Conservation (phyloP, 2,113 vertebrate species). For the Girardinichthys multiradiatus region DNA sequence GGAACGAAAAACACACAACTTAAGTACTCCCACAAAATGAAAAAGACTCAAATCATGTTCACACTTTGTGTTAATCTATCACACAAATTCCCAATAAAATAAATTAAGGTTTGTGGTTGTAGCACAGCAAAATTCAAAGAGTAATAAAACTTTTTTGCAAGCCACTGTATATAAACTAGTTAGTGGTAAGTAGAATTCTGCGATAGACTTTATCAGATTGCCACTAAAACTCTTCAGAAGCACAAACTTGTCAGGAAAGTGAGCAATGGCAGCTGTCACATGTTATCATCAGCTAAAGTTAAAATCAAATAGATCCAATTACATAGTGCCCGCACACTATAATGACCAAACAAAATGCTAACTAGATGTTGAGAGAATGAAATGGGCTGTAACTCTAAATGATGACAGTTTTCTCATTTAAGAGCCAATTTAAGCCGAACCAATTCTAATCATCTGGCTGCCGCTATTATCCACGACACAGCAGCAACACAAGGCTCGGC, state of each 20-base stretch:
- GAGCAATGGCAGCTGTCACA: neutral
- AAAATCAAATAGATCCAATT: conserved; percentile 35
- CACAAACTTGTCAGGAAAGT: neutral
- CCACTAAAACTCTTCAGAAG: neutral
- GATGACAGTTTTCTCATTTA: conserved; percentile 35
- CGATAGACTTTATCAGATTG: neutral
- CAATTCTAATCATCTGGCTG: conserved; percentile 29
- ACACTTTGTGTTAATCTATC: neutral
- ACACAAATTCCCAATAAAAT: neutral
- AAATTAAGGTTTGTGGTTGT: neutral
- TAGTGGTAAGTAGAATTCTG: neutral
- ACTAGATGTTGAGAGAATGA: conserved; percentile 19
- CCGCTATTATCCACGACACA: conserved; percentile 6
- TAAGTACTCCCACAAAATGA: no score
- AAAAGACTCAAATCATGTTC: no score
- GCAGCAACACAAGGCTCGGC: conserved; percentile 7
- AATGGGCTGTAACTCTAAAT: conserved; percentile 25
- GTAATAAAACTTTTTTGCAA: neutral
- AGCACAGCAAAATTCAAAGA: no score
- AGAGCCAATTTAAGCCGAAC: conserved; percentile 43
- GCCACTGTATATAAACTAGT: neutral
- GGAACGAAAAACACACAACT: no score
- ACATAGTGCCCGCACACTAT: neutral
- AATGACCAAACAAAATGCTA: conserved; percentile 28
- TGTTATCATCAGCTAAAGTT: neutral